Evolutionary conservation across 2,888 invertebrate species (phyloP), one percentile per base, ranked within the genome.

Genomic region (Timandra comae): DNA sequence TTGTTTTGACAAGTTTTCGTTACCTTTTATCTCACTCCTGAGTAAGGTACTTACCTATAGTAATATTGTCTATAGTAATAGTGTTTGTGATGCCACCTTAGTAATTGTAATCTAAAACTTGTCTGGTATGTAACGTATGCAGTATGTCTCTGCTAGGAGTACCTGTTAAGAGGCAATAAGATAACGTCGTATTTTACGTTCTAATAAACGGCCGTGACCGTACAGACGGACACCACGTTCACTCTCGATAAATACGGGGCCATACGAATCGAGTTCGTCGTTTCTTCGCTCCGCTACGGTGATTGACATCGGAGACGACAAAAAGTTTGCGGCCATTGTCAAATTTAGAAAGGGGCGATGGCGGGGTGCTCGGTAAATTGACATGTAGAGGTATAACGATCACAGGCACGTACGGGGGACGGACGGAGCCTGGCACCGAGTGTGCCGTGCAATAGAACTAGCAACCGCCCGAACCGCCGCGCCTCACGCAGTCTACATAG

Each of bases 341-440:
- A 32, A 46, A 52, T 46, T 39, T 47, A 43, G 45, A 46, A 57
- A 56, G 49, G 48, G 51, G 51, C 44, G 41, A 36, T 40, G 38
- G 10, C 27, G 44, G 44, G 45, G 49, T 43, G 55, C 49, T 33
- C 43, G 45, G 46, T 44, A 49, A 51, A 53, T 62, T 60, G 63
- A 56, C 53, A 56, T 60, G 58, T 46, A 49, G 16, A 16, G 39
- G 44, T 46, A 58, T 72, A 78, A 74, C 71, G 71, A 78, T 64
- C 69, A 63, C 49, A 49, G 46, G 51, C 46, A 49, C 49, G 56
- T 59, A 58, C 51, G 55, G 53, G 68, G 70, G 72, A 68, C 58
- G 52, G 56, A n/a, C 67, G 74, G 81, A 71, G 78, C 73, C 84
- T 76, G 84, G 84, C 63, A 74, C 77, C 63, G 71, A 63, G 47